Conservation (phyloP, 1,140 invertebrate species). For the Caenorhabditis briggsae region DNA sequence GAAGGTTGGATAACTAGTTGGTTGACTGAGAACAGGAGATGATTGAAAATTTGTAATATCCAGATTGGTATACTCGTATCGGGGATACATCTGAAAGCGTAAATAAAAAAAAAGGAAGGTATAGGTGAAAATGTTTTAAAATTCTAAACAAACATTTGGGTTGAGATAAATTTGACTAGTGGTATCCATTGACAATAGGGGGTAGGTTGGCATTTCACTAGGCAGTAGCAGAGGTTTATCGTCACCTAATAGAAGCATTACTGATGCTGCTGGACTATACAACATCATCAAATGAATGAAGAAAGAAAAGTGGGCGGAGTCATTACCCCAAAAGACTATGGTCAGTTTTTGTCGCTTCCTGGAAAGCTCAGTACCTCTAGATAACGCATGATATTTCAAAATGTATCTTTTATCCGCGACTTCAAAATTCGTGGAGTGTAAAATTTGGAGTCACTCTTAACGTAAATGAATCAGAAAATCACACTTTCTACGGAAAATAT, state of each 20-base stretch:
- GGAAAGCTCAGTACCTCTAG: slow-evolving; percentile 21
- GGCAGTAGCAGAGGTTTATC: not conserved
- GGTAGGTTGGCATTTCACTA: not conserved
- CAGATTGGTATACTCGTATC: slow-evolving; percentile 24
- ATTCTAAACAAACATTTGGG: slow-evolving; percentile 12
- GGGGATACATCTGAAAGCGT: slow-evolving; percentile 35
- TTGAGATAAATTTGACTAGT: slow-evolving; percentile 24
- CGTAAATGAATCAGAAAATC: slow-evolving; percentile 22
- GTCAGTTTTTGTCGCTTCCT: slow-evolving; percentile 32
- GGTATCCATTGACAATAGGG: not conserved
- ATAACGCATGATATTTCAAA: slow-evolving; percentile 13
- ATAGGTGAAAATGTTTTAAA: not conserved
- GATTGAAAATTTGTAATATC: slow-evolving; percentile 5
- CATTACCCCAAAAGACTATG: not conserved
- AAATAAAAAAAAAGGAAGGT: not conserved
- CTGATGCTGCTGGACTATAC: not conserved
- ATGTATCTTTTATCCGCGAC: slow-evolving; percentile 47
- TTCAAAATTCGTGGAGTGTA: slow-evolving; percentile 7
- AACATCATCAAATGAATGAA: not conserved
- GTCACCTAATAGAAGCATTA: slow-evolving; percentile 15
- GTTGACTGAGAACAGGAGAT: not conserved
- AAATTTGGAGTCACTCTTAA: slow-evolving; percentile 27
- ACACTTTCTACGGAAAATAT: not conserved
- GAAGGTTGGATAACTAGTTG: not conserved
- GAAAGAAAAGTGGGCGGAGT: slow-evolving; percentile 41